A percentile compares a stretch with the other conserved stretches of the same genome.
Evolutionary conservation across 2,113 vertebrate species (phyloP).

Genomic region (Meleagris gallopavo): DNA sequence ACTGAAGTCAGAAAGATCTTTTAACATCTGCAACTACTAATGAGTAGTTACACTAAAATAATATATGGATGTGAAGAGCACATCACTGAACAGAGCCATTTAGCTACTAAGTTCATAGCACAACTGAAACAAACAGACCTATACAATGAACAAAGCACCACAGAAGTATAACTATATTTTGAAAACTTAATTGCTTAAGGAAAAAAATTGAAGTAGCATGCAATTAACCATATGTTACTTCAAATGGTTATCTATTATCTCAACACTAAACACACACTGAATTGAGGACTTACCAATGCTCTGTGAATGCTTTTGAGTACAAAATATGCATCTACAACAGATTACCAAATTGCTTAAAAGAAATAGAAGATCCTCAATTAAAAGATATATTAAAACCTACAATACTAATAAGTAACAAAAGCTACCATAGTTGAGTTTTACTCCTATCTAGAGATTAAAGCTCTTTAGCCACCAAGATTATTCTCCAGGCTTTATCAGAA

Average conservation of each 20-base stretch:
- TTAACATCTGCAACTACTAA: constrained; percentile 57
- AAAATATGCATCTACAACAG: rapidly evolving
- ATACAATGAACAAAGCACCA: background rate
- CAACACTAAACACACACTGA: background rate
- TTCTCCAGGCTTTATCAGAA: background rate
- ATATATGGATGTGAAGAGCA: background rate
- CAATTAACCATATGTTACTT: background rate
- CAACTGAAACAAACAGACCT: background rate
- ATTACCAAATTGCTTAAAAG: rapidly evolving
- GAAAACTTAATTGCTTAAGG: background rate
- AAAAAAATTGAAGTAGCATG: background rate
- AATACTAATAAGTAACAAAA: background rate
- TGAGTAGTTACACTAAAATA: background rate
- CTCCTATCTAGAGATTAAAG: background rate
- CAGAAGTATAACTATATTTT: background rate
- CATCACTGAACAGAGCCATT: rapidly evolving
- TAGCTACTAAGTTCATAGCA: background rate
- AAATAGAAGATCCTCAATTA: too few species aligned
- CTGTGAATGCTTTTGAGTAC: background rate
- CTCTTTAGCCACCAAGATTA: background rate
- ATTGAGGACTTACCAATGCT: rapidly evolving
- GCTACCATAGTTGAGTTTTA: background rate
- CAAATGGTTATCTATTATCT: background rate
- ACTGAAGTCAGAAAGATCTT: background rate
- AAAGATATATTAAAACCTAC: rapidly evolving